phyloP scores from a whole-genome alignment of 2,888 invertebrate genomes.

The Mimumesa dahlbomi region DNA sequence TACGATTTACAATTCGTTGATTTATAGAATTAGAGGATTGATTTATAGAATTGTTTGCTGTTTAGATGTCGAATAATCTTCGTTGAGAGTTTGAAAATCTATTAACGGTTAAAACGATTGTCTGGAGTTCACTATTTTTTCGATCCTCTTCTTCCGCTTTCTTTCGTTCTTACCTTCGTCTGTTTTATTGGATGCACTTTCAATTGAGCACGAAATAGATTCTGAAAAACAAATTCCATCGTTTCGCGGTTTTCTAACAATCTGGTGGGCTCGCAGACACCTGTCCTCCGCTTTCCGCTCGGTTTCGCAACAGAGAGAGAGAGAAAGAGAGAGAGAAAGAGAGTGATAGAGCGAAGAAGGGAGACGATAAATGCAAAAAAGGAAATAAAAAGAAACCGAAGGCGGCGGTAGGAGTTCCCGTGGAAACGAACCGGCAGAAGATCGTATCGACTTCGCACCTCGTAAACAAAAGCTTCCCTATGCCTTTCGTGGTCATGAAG shows the following conservation, averaged over 20 bases:
- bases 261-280: conserved; percentile 9
- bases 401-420: conserved; percentile 1
- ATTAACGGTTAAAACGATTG: too few relatives aligned
- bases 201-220: conserved; percentile 22
- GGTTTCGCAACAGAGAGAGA: background rate
- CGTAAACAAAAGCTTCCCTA: conserved; percentile 49
- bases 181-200: conserved; percentile 21
- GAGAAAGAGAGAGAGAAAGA: background rate
- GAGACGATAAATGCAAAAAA: conserved; percentile 14
- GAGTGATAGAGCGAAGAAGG: too few relatives aligned
- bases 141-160: too few relatives aligned
- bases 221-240: conserved; percentile 37
- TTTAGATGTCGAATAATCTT: too few relatives aligned
- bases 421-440: conserved; percentile 41
- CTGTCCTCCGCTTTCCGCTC: background rate
- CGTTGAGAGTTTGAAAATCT: too few relatives aligned
- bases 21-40: too few relatives aligned
- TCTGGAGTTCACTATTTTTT: too few relatives aligned
- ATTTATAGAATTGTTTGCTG: too few relatives aligned
- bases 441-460: conserved; percentile 51
- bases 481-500: conserved; percentile 21
- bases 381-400: conserved; percentile 3
- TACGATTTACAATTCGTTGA: too few relatives aligned
- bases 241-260: conserved; percentile 38
- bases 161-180: background rate